Conservation (phyloP, 2,797 vertebrate species). For the Pantherophis alleghaniensis region DNA sequence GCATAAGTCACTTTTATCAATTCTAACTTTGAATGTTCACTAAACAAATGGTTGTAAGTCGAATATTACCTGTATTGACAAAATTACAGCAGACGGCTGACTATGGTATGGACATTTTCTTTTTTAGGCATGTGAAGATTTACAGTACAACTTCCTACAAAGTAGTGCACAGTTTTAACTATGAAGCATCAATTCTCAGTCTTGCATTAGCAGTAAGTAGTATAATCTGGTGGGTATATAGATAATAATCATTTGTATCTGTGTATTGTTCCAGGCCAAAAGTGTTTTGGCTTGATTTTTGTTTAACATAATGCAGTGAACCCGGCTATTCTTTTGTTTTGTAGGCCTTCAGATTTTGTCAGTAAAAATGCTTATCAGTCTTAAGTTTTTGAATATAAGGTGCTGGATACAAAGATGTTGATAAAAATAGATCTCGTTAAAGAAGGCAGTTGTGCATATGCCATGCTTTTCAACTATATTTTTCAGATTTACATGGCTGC, state of each 20-base stretch:
- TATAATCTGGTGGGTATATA: neutral
- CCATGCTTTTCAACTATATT: neutral
- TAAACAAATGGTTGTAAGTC: neutral
- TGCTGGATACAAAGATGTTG: neutral
- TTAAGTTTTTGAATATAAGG: neutral
- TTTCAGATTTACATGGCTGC: neutral
- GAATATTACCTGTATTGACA: neutral
- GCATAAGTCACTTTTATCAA: neutral
- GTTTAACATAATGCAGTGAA: neutral
- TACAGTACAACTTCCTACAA: constrained; percentile 94
- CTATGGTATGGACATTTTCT: constrained; percentile 15
- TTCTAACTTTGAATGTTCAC: neutral
- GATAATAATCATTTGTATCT: neutral
- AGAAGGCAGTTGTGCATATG: neutral
- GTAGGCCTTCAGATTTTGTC: neutral
- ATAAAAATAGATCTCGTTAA: neutral
- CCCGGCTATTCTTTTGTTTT: neutral
- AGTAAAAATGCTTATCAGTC: neutral
- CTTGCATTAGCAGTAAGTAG: constrained; percentile 87
- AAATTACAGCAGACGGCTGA: neutral
- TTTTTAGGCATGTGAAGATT: constrained; percentile 90
- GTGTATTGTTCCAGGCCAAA: neutral
- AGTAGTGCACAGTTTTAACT: constrained; percentile 95
- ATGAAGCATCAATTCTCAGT: constrained; percentile 88
- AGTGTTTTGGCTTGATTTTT: neutral